Percentiles rank a stretch among this genome's conserved stretches.
These are phyloP conservation scores for Sphaerodactylus townsendi DNA, from an alignment of 2,113 vertebrate species.

Conservation along the genomic window DNA sequence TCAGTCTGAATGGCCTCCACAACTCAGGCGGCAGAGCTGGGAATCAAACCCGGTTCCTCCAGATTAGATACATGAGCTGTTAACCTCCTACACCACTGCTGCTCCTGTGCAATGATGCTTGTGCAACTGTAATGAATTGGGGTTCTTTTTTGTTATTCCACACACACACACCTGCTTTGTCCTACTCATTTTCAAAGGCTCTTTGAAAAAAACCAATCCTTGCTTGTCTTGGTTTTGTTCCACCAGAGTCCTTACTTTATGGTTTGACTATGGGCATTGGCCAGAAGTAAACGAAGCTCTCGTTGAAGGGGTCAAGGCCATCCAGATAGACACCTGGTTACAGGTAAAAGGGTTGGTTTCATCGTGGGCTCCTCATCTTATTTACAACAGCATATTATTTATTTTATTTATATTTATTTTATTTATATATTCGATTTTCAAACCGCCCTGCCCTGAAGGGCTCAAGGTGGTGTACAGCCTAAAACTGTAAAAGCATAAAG, in stretches of 20 bases:
- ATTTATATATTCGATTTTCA: too few relatives aligned
- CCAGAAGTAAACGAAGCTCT: slow-evolving; percentile 96
- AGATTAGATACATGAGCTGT: too few relatives aligned
- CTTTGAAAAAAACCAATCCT: background rate
- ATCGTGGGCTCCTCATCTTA: background rate
- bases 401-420: too few relatives aligned
- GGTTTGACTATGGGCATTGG: slow-evolving; percentile 99
- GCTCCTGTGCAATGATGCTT: too few relatives aligned
- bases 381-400: too few relatives aligned
- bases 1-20: too few relatives aligned
- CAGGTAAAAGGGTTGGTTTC: slow-evolving; percentile 79
- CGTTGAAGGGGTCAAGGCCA: slow-evolving; percentile 97
- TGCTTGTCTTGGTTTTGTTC: slow-evolving; percentile 15
- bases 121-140: background rate
- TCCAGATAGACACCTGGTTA: slow-evolving; percentile 98
- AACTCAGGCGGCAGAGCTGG: too few relatives aligned
- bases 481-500: too few relatives aligned
- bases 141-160: slow-evolving; percentile 1
- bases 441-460: too few relatives aligned
- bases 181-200: background rate
- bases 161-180: background rate
- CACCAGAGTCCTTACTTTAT: slow-evolving; percentile 92
- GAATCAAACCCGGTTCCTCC: too few relatives aligned
- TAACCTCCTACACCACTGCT: too few relatives aligned
- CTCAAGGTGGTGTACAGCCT: too few relatives aligned